Percentiles rank a stretch among this genome's conserved stretches.
phyloP scores from a whole-genome alignment of 2,888 invertebrate species.

The Hedya salicella region DNA sequence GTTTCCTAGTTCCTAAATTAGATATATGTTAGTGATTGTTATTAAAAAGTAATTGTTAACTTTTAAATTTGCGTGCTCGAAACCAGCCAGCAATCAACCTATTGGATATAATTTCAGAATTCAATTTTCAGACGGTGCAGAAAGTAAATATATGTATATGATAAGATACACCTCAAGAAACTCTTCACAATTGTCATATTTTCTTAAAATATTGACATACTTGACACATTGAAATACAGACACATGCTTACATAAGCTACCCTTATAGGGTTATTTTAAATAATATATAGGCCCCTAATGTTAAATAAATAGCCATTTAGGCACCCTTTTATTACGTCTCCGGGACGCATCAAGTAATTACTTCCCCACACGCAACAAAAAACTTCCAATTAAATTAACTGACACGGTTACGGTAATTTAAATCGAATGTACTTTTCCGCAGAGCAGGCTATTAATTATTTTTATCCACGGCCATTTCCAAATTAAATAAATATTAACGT shows the following conservation, averaged over 20 bases:
- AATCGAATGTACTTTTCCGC: conserved; percentile 23
- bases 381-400: conserved; percentile 25
- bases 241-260: too few species aligned
- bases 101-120: too few species aligned
- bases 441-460: conserved; percentile 28
- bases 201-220: too few species aligned
- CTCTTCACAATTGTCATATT: too few species aligned
- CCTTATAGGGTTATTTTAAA: conserved; percentile 1
- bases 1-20: neutral
- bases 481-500: conserved; percentile 28
- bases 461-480: conserved; percentile 25
- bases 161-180: too few species aligned
- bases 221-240: too few species aligned
- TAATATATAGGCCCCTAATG: conserved; percentile 5
- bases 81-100: too few species aligned
- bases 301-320: conserved; percentile 37
- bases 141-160: too few species aligned
- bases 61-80: too few species aligned
- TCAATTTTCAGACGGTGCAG: too few species aligned
- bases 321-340: conserved; percentile 18
- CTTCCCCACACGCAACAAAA: conserved; percentile 34
- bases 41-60: too few species aligned
- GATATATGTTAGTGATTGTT: too few species aligned
- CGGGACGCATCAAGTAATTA: conserved; percentile 25
- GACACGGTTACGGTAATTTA: conserved; percentile 11